Conservation (phyloP, 23 tunicate genomes). For the Trididemnum nubilum region DNA sequence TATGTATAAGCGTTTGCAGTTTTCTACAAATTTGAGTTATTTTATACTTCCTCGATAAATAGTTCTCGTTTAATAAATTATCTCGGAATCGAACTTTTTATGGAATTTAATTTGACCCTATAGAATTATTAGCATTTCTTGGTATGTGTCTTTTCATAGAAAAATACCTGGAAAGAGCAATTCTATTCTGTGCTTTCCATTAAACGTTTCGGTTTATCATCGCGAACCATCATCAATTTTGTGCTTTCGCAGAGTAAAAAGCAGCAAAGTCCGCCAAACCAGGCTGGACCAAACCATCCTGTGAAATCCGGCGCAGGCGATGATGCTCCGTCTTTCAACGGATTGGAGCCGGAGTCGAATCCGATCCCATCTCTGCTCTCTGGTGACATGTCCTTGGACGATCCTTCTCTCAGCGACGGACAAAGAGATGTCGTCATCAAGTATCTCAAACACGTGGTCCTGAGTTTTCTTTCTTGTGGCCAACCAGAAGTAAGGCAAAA, state of each 20-base stretch:
- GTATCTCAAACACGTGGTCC: conserved; percentile 86
- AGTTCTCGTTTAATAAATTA: too few species aligned
- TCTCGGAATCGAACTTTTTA: too few species aligned
- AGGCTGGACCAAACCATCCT: not conserved
- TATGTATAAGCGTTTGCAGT: too few species aligned
- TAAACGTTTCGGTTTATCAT: too few species aligned
- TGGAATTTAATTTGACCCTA: too few species aligned
- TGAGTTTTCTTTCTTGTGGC: conserved; percentile 69
- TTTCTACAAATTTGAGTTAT: too few species aligned
- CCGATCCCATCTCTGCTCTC: conserved; percentile 49
- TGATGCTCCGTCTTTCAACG: conserved; percentile 2
- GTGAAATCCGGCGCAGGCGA: not conserved
- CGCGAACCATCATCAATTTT: too few species aligned
- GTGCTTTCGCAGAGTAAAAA: not conserved
- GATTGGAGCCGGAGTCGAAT: conserved; percentile 22
- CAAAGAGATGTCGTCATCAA: conserved; percentile 70
- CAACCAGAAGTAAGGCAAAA: conserved; percentile 81
- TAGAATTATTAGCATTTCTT: too few species aligned
- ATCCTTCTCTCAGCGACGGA: conserved; percentile 63
- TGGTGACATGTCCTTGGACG: conserved; percentile 68
- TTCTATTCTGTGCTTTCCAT: too few species aligned
- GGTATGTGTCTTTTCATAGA: too few species aligned
- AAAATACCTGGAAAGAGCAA: too few species aligned
- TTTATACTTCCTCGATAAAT: too few species aligned
- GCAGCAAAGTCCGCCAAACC: not conserved